Evolutionary conservation across 2,113 vertebrate species (phyloP).

Genomic region (Pelecanoides urinatrix): DNA sequence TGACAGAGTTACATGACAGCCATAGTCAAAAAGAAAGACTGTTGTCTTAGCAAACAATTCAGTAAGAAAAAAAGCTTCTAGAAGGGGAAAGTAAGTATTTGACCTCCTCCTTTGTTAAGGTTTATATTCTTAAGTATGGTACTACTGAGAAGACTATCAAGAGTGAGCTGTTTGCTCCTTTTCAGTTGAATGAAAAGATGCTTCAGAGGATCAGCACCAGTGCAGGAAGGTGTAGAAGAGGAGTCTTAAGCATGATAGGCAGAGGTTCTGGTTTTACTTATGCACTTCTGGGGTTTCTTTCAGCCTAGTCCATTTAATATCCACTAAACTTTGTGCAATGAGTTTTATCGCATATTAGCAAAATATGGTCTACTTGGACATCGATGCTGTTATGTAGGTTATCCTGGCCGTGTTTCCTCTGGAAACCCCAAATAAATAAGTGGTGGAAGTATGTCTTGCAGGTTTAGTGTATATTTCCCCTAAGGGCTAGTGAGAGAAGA

Average conservation of each 20-base stretch:
- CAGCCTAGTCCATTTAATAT: not conserved
- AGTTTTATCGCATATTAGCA: not conserved
- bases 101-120: not conserved
- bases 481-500: not conserved
- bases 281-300: not conserved
- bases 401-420: not conserved
- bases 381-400: not conserved
- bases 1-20: not conserved
- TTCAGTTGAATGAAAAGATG: not conserved
- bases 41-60: not conserved
- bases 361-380: not conserved
- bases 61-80: not conserved
- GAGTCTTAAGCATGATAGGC: not conserved
- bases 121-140: not conserved
- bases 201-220: rapidly evolving
- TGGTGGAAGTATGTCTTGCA: not conserved
- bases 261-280: not conserved
- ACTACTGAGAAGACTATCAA: not conserved
- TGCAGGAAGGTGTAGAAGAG: not conserved
- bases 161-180: not conserved
- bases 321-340: not conserved
- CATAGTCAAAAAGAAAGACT: not conserved
- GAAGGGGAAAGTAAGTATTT: not conserved
- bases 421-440: not conserved
- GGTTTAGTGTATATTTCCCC: not conserved